A percentile compares a stretch with the other conserved stretches of the same genome.
phyloP scores from a whole-genome alignment of 2,797 vertebrate genomes.

The Melanotaenia pygmaea region DNA sequence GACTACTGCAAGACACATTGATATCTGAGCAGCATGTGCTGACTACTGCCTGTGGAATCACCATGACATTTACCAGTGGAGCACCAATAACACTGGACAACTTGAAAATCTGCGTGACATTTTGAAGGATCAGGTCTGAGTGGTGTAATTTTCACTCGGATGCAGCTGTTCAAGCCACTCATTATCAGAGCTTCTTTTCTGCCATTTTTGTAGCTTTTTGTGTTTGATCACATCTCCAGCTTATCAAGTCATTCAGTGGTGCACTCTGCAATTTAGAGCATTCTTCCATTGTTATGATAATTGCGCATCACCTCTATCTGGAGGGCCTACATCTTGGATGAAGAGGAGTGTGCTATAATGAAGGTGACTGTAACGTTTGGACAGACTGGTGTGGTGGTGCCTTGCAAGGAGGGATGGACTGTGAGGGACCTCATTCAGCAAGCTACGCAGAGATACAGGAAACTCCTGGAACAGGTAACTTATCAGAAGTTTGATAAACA shows the following conservation, averaged over 20 bases:
- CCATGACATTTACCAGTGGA: background rate
- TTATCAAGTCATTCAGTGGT: constrained; percentile 2
- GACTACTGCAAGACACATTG: background rate
- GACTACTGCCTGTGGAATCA: background rate
- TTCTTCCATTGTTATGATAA: constrained; percentile 5
- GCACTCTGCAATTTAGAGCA: background rate
- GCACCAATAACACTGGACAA: background rate
- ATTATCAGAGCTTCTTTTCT: background rate
- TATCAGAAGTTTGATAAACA: background rate
- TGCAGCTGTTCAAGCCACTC: background rate
- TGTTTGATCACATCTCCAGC: constrained; percentile 11
- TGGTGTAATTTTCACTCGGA: constrained; percentile 8
- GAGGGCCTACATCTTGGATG: constrained; percentile 49
- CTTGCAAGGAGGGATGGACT: constrained; percentile 92
- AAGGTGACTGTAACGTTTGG: constrained; percentile 97
- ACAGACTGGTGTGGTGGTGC: constrained; percentile 92
- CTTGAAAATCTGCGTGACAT: constrained; percentile 4
- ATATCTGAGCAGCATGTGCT: background rate
- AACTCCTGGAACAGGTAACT: constrained; percentile 91
- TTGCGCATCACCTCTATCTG: constrained; percentile 7
- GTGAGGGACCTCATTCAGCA: constrained; percentile 93
- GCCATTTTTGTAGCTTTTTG: background rate
- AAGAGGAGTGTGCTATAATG: constrained; percentile 76
- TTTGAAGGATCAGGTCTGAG: background rate
- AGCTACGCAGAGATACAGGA: constrained; percentile 93